These are phyloP conservation scores for Drosophila nr. medialis DNA, from an alignment of 2,888 invertebrate genomes.

Conservation along the genomic window DNA sequence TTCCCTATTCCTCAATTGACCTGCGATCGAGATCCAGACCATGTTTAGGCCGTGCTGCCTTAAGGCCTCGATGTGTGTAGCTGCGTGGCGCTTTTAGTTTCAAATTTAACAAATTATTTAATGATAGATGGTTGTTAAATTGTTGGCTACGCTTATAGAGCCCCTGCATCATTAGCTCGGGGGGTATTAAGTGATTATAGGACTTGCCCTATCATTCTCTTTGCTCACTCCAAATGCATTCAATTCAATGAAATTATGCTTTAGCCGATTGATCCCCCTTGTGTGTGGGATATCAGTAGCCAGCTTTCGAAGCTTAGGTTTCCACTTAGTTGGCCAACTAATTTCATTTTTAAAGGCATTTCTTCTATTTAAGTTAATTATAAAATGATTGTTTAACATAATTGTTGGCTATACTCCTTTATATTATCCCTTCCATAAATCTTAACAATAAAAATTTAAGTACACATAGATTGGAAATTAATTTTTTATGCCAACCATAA, in stretches of 20 bases:
- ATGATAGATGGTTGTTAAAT: conserved; percentile 78
- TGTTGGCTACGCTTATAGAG: conserved; percentile 57
- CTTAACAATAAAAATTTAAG: conserved; percentile 3
- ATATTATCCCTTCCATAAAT: neutral
- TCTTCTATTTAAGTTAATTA: neutral
- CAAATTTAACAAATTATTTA: conserved; percentile 79
- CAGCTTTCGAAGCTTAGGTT: neutral
- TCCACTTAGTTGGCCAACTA: neutral
- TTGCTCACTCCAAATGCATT: conserved; percentile 19
- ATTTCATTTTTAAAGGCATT: neutral
- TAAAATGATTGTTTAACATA: neutral
- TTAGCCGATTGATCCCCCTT: neutral
- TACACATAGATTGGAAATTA: neutral
- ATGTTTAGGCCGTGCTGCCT: conserved; percentile 20
- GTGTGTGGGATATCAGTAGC: conserved; percentile 19
- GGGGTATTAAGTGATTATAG: conserved; percentile 71
- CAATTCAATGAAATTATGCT: conserved; percentile 30
- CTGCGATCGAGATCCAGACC: conserved; percentile 11
- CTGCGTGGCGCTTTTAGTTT: conserved; percentile 71
- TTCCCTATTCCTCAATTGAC: neutral
- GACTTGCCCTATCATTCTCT: conserved; percentile 30
- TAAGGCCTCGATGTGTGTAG: conserved; percentile 25
- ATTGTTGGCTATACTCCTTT: neutral
- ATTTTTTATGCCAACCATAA: conserved; percentile 29
- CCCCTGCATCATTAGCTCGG: conserved; percentile 53